Conservation (phyloP, 1,140 invertebrate species). For the Melipona quadrifasciata region DNA sequence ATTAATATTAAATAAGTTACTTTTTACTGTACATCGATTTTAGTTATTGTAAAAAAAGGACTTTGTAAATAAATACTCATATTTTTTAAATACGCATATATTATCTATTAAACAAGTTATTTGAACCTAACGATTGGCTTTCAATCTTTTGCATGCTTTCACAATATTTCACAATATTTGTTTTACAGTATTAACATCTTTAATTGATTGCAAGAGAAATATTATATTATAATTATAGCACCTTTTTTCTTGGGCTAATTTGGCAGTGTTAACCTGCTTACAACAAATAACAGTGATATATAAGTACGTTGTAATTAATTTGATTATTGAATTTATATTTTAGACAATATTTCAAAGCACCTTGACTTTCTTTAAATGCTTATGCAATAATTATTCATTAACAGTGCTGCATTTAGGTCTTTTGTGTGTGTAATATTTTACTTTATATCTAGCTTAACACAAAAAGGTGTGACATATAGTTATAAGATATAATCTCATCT, state of each 20-base stretch:
- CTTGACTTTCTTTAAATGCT: neutral
- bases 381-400: neutral
- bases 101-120: constrained; percentile 22
- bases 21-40: constrained; percentile 2
- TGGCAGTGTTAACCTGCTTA: constrained; percentile 21
- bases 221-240: neutral
- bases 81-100: constrained; percentile 23
- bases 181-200: neutral
- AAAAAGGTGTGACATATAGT: neutral
- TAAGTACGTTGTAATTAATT: constrained; percentile 27
- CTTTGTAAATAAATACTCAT: constrained; percentile 36
- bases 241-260: neutral
- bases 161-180: neutral
- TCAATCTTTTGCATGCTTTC: neutral
- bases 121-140: constrained; percentile 27
- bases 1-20: constrained; percentile 15
- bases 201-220: neutral
- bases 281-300: neutral
- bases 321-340: constrained; percentile 1
- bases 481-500: neutral
- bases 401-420: neutral
- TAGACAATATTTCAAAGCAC: neutral
- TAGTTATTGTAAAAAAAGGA: constrained; percentile 12
- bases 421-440: neutral
- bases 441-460: constrained; percentile 12